phyloP scores from a whole-genome alignment of 2,888 invertebrate genomes.

The Xanthia icteritia region DNA sequence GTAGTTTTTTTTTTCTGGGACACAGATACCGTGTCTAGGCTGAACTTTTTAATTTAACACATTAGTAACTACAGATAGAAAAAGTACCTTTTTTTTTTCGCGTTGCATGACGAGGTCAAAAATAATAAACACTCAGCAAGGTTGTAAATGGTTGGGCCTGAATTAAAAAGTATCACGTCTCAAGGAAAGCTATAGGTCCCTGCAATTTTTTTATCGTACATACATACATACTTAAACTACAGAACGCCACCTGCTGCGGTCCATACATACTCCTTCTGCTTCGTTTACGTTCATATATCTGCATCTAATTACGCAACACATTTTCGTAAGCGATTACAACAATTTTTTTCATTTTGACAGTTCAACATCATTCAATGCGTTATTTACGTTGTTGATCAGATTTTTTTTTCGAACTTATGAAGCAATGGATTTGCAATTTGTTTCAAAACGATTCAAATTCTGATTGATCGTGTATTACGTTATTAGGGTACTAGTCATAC shows the following conservation, averaged over 20 bases:
- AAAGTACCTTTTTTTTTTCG: background rate
- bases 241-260: background rate
- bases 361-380: too few species aligned
- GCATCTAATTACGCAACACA: too few species aligned
- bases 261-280: background rate
- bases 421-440: too few species aligned
- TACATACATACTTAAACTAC: background rate
- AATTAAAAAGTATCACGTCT: background rate
- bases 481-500: background rate
- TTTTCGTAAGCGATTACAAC: too few species aligned
- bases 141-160: background rate
- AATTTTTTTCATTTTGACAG: too few species aligned
- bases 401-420: too few species aligned
- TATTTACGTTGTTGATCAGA: too few species aligned
- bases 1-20: constrained; percentile 2
- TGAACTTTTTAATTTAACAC: background rate
- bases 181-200: too few species aligned
- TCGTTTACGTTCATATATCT: background rate
- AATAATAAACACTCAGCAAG: background rate
- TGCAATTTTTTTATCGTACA: background rate
- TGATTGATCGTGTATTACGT: too few species aligned
- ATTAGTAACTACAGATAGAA: background rate
- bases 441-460: too few species aligned
- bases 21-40: background rate
- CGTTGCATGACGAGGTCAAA: background rate